These are phyloP conservation scores for Myotis findleyi DNA, from an alignment of 2,797 vertebrate genomes.

Conservation along the genomic window DNA sequence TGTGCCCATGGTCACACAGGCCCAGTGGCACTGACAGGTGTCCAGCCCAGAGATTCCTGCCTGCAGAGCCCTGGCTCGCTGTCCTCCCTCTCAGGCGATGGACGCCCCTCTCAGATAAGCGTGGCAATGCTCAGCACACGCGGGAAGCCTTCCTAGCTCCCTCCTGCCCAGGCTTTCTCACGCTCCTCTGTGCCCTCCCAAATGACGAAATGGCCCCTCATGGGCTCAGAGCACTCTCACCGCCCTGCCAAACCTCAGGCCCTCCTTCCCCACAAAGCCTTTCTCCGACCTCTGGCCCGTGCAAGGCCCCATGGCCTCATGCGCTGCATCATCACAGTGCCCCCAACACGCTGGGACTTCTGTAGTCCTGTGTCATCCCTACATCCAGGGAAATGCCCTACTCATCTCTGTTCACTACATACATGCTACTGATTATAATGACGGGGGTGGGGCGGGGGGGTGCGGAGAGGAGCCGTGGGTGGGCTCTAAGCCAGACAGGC, in stretches of 20 bases:
- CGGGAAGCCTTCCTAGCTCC: fast-evolving
- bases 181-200: background rate
- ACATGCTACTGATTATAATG: background rate
- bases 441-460: fast-evolving
- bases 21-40: background rate
- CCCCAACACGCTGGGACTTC: background rate
- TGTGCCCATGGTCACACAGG: fast-evolving
- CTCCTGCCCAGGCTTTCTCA: background rate
- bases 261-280: background rate
- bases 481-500: background rate
- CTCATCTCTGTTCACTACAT: background rate
- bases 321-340: background rate
- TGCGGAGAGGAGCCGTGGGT: fast-evolving
- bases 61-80: background rate
- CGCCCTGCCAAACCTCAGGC: background rate
- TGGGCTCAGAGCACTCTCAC: too few species aligned
- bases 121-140: fast-evolving
- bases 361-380: background rate
- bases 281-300: background rate
- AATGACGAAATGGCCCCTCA: background rate
- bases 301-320: too few species aligned
- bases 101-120: fast-evolving
- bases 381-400: background rate
- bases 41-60: background rate
- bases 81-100: background rate